Conservation (phyloP, 2,888 invertebrate species). For the Ochlodes sylvanus region DNA sequence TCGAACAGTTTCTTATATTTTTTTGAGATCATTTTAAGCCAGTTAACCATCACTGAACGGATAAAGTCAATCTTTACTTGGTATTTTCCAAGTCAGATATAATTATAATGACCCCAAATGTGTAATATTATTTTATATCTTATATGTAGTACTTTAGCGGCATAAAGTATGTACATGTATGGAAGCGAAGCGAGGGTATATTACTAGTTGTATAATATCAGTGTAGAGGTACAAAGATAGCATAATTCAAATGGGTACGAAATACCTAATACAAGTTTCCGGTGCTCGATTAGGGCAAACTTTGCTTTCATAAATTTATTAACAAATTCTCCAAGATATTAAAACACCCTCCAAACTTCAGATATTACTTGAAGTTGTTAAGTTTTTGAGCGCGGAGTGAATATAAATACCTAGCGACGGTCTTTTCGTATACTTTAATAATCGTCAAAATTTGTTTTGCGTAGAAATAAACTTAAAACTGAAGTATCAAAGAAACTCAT, state of each 20-base stretch:
- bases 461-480: not conserved
- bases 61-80: too few species aligned
- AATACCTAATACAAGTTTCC: not conserved
- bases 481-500: not conserved
- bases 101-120: too few species aligned
- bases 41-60: too few species aligned
- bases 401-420: constrained; percentile 32
- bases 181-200: too few species aligned
- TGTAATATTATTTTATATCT: too few species aligned
- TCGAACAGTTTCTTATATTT: too few species aligned
- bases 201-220: too few species aligned
- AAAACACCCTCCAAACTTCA: constrained; percentile 51
- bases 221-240: not conserved
- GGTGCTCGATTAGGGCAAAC: constrained; percentile 29
- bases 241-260: not conserved
- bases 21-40: too few species aligned
- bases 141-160: too few species aligned
- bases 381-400: constrained; percentile 33
- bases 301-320: constrained; percentile 47
- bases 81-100: too few species aligned
- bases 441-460: constrained; percentile 4
- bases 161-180: too few species aligned
- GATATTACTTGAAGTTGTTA: constrained; percentile 46
- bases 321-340: constrained; percentile 50
- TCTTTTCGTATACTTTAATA: constrained; percentile 13